Evolutionary conservation across 2,888 invertebrate species (phyloP).

Genomic region (Lasioglossum malachurum): DNA sequence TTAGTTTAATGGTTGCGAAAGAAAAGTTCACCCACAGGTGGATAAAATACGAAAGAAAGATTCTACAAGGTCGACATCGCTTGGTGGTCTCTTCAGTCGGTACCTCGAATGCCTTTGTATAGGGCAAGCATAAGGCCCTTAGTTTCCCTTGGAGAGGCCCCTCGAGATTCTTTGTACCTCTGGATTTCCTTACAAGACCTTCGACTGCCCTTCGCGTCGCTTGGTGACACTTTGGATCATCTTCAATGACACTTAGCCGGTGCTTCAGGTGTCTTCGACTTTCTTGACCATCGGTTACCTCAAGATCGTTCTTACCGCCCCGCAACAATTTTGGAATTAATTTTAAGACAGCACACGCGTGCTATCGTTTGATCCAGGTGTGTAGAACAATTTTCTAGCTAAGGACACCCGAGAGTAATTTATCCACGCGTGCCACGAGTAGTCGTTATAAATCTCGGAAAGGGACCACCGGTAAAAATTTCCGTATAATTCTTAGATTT

Average conservation of each 20-base stretch:
- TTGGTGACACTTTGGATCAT: neutral
- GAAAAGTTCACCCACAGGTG: neutral
- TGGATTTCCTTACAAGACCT: neutral
- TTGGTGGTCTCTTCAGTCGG: neutral
- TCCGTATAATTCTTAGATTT: slow-evolving; percentile 24
- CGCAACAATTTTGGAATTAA: neutral
- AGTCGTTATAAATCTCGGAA: neutral
- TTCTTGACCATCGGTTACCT: neutral
- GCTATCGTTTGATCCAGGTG: neutral
- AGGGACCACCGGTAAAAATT: slow-evolving; percentile 4
- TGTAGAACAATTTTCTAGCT: neutral
- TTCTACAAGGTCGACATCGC: neutral
- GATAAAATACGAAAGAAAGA: neutral
- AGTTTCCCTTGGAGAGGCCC: neutral
- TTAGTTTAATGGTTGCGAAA: neutral
- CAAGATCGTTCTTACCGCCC: no score
- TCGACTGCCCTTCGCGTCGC: neutral
- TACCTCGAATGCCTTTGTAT: neutral
- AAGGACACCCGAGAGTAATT: neutral
- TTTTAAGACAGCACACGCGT: neutral
- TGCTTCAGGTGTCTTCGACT: neutral
- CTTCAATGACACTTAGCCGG: neutral
- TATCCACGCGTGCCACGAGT: neutral
- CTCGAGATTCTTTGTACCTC: neutral
- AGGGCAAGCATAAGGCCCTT: neutral